These are phyloP conservation scores for Euzophera pinguis DNA, from an alignment of 2,888 invertebrate species.

Conservation along the genomic window DNA sequence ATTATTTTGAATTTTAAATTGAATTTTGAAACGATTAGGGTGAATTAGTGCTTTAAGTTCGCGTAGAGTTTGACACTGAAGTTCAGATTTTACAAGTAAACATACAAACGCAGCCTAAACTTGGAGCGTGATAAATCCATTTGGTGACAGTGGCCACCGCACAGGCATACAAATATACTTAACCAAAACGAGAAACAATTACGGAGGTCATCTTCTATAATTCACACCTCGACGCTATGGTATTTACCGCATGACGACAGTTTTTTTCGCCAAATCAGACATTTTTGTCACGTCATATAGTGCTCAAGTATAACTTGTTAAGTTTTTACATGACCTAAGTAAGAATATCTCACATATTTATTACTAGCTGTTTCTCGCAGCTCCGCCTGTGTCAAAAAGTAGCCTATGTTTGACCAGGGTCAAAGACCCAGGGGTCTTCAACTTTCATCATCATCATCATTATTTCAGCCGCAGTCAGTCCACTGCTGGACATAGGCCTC, in stretches of 20 bases:
- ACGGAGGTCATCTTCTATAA: conserved; percentile 37
- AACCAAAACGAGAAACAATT: conserved; percentile 50
- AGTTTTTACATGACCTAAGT: neutral
- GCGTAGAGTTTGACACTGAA: neutral
- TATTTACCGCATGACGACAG: conserved; percentile 4
- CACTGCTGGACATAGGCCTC: too few species aligned
- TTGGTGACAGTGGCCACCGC: conserved; percentile 54
- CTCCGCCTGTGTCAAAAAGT: too few species aligned
- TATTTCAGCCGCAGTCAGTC: too few species aligned
- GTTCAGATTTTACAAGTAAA: neutral
- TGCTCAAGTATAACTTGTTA: neutral
- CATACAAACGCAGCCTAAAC: conserved; percentile 25
- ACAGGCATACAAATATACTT: conserved; percentile 58
- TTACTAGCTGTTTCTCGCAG: too few species aligned
- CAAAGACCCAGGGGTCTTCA: too few species aligned
- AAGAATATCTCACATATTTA: too few species aligned
- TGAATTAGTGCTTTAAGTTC: too few species aligned
- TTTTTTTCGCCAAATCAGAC: neutral
- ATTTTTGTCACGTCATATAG: neutral
- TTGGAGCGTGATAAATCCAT: conserved; percentile 63
- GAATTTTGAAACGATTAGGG: neutral
- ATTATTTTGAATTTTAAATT: neutral
- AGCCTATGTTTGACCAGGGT: too few species aligned
- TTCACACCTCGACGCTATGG: conserved; percentile 39
- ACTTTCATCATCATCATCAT: too few species aligned